A percentile compares a stretch with the other conserved stretches of the same genome.
Conservation (phyloP, 2,888 invertebrate species). For the Lottia gigantea region DNA sequence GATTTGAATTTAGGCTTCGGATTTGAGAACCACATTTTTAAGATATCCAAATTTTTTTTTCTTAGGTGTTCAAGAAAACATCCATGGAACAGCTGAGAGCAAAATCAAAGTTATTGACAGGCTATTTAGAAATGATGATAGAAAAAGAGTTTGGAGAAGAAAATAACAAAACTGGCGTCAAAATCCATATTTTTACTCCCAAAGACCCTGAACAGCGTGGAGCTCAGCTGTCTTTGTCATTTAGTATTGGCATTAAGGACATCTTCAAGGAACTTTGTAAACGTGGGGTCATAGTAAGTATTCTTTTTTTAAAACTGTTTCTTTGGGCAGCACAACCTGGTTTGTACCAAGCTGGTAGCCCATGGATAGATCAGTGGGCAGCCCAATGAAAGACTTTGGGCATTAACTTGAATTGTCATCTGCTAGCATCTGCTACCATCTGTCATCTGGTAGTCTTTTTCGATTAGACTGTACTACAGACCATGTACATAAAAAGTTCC, state of each 20-base stretch:
- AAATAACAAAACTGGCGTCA: slow-evolving; percentile 29
- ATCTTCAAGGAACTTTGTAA: slow-evolving; percentile 69
- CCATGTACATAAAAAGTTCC: too few relatives aligned
- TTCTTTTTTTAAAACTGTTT: neutral
- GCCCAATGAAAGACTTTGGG: too few relatives aligned
- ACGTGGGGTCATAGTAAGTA: slow-evolving; percentile 71
- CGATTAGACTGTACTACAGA: too few relatives aligned
- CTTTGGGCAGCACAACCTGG: too few relatives aligned
- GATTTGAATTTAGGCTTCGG: too few relatives aligned
- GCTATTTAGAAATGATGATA: slow-evolving; percentile 71
- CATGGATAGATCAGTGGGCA: too few relatives aligned
- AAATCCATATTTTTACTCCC: slow-evolving; percentile 71
- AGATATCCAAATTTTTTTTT: slow-evolving; percentile 8
- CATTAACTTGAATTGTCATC: too few relatives aligned
- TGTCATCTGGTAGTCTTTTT: too few relatives aligned
- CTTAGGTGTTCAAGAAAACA: slow-evolving; percentile 70
- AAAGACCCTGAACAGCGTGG: slow-evolving; percentile 70
- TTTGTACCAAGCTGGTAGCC: too few relatives aligned
- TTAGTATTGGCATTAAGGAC: slow-evolving; percentile 66
- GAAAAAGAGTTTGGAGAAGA: slow-evolving; percentile 47
- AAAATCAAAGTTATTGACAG: slow-evolving; percentile 72
- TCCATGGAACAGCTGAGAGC: slow-evolving; percentile 66
- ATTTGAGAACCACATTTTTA: too few relatives aligned
- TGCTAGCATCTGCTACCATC: too few relatives aligned
- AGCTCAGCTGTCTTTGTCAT: slow-evolving; percentile 71